Evolutionary conservation across 2,888 invertebrate species (phyloP), one percentile per base, ranked within the genome.

Genomic region (Sarcophaga caerulescens): DNA sequence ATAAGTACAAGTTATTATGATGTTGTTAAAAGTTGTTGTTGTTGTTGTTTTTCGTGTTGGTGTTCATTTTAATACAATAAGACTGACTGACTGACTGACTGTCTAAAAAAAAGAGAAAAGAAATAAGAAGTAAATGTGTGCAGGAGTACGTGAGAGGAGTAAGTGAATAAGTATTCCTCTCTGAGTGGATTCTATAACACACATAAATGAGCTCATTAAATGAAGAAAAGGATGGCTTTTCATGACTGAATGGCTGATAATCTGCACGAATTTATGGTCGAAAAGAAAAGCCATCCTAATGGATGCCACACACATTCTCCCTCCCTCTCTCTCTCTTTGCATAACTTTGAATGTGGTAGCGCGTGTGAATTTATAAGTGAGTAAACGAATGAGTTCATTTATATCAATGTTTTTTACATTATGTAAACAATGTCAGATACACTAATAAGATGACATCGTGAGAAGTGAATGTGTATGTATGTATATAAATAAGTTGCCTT

Each of bases 131-230:
- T 52, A 17, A n/a, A 60, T 60, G n/a, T 57, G 17, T 2, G 10
- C 8, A 52, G 12, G 60, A 19, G 21, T 5, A n/a, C n/a, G 19
- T n/a, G 19, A 60, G 60, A 60, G 19, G 19, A 25, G 63, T 25
- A 25, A 78, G n/a, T 65, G 70, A 71, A 21, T 70, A 70, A 17
- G 70, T 63, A 71, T 52, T 79, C 71, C 63, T 71, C 63, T 21
- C 21, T 59, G 59, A 52, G 23, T 59, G 44, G 44, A 59, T 66
- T 70, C 52, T 35, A 63, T 25, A 70, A 47, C 70, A 84, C 78
- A 84, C 74, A 84, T 84, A 79, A 84, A 74, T 70, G 63, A 69
- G 47, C 68, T 84, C 80, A 84, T 84, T 84, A 84, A 71, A 57
- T 76, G 71, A 80, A 70, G 74, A 63, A 79, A 84, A 71, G 71